A percentile compares a stretch with the other conserved stretches of the same genome.
phyloP scores from a whole-genome alignment of 1,140 invertebrate genomes.

The Chlorops oryzae region DNA sequence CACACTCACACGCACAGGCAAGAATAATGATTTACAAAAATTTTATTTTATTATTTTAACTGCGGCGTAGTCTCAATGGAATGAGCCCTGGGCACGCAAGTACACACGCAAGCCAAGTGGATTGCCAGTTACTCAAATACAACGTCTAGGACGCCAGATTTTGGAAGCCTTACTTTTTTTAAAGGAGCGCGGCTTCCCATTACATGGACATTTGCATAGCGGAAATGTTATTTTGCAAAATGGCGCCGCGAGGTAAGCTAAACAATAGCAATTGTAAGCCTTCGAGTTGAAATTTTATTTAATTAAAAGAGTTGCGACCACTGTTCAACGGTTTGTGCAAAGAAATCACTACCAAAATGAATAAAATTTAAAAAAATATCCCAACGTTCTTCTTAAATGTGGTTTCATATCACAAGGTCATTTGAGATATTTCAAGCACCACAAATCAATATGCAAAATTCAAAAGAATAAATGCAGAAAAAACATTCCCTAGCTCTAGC shows the following conservation, averaged over 20 bases:
- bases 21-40: background rate
- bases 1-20: background rate
- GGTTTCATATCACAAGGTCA: too few species aligned
- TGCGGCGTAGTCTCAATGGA: slow-evolving; percentile 51
- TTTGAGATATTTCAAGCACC: too few species aligned
- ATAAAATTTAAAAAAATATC: too few species aligned
- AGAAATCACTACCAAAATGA: too few species aligned
- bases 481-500: too few species aligned
- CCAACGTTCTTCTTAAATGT: too few species aligned
- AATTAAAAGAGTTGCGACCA: too few species aligned
- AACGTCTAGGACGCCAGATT: slow-evolving; percentile 79
- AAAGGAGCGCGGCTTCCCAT: slow-evolving; percentile 79
- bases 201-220: slow-evolving; percentile 78
- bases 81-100: slow-evolving; percentile 65
- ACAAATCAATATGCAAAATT: too few species aligned
- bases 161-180: slow-evolving; percentile 81
- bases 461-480: too few species aligned
- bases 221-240: slow-evolving; percentile 89
- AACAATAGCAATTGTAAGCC: too few species aligned
- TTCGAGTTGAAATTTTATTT: too few species aligned
- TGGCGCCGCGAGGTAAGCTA: slow-evolving; percentile 64
- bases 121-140: slow-evolving; percentile 69
- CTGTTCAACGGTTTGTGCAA: too few species aligned
- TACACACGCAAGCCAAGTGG: slow-evolving; percentile 62
- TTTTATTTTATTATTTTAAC: slow-evolving; percentile 1